Conservation (phyloP, 53 echinoderm and acorn worm species). For the Mesocentrotus franciscanus region DNA sequence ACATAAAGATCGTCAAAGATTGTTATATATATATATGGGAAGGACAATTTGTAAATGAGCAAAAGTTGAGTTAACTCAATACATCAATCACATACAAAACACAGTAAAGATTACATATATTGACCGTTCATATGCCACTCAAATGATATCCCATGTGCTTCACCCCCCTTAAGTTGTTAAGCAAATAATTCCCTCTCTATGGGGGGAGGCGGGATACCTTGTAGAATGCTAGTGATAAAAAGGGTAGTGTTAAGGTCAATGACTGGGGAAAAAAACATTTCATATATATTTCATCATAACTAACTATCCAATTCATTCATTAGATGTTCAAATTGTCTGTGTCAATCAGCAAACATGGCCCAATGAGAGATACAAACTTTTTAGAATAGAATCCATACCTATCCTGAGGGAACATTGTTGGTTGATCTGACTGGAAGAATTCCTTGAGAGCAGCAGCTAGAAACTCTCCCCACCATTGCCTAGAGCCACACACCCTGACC, state of each 20-base stretch:
- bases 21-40: too few species aligned
- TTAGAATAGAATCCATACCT: constrained; percentile 71
- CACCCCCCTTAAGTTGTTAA: too few species aligned
- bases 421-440: constrained; percentile 90
- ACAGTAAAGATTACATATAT: too few species aligned
- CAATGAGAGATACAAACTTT: neutral
- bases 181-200: too few species aligned
- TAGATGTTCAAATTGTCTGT: neutral
- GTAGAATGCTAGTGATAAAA: too few species aligned
- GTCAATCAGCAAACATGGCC: neutral
- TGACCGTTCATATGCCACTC: too few species aligned
- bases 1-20: neutral
- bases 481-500: constrained; percentile 83
- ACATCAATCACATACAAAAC: too few species aligned
- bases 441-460: constrained; percentile 92
- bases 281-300: too few species aligned
- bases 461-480: constrained; percentile 99
- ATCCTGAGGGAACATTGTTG: constrained; percentile 86
- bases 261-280: neutral
- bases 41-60: neutral
- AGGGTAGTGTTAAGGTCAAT: neutral
- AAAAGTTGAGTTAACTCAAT: neutral
- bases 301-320: neutral
- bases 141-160: too few species aligned
- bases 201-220: too few species aligned